These are phyloP conservation scores for Ochropacha duplaris DNA, from an alignment of 2,888 invertebrate species.

Conservation along the genomic window DNA sequence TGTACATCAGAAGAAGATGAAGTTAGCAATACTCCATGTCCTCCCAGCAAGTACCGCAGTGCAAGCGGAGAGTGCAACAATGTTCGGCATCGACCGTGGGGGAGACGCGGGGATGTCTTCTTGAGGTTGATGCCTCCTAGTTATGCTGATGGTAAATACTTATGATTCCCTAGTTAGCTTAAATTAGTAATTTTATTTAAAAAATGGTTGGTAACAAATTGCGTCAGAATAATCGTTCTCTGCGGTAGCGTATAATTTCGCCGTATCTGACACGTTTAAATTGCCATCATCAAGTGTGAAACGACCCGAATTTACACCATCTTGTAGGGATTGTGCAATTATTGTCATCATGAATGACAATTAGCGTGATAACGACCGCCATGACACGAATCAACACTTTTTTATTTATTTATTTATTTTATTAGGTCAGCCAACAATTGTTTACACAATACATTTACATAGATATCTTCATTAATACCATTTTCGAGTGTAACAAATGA, in stretches of 20 bases:
- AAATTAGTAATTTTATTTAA: no score
- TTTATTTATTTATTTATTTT: no score
- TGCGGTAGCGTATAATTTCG: constrained; percentile 12
- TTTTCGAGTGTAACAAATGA: no score
- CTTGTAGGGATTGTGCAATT: constrained; percentile 24
- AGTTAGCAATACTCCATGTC: constrained; percentile 85
- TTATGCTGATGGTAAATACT: constrained; percentile 88
- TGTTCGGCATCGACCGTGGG: constrained; percentile 92
- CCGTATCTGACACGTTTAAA: constrained; percentile 23
- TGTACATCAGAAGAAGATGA: constrained; percentile 67
- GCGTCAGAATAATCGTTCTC: constrained; percentile 2
- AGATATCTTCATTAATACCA: no score
- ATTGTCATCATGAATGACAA: constrained; percentile 30
- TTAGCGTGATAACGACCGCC: constrained; percentile 19
- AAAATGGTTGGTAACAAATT: constrained; percentile 6
- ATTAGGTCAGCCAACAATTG: no score
- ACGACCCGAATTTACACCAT: constrained; percentile 30
- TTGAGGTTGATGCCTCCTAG: constrained; percentile 87
- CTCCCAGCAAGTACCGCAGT: constrained; percentile 91
- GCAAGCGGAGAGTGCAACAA: constrained; percentile 95
- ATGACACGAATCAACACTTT: neutral
- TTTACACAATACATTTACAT: no score
- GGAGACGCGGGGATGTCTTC: constrained; percentile 90
- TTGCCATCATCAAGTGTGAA: constrained; percentile 23
- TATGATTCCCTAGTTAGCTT: no score